Conservation (phyloP, 2,113 vertebrate species). For the Spilogale gracilis region DNA sequence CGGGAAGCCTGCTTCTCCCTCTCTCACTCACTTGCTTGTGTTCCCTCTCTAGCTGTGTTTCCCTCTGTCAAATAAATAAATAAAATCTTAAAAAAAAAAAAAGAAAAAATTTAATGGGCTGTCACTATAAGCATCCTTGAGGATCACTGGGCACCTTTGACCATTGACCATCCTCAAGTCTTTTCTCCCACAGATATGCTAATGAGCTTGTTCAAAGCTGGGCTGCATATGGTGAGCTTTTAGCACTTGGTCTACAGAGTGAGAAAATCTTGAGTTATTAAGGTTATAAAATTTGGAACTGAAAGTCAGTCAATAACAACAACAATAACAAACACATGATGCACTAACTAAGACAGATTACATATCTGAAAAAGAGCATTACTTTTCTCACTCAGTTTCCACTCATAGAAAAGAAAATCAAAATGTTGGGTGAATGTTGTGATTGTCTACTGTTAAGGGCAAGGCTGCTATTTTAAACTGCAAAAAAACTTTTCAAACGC, state of each 20-base stretch:
- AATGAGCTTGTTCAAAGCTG: background rate
- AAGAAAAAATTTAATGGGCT: background rate
- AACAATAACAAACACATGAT: slow-evolving; percentile 47
- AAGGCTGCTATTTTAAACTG: background rate
- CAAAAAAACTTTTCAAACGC: slow-evolving; percentile 45
- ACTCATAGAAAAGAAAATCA: slow-evolving; percentile 16
- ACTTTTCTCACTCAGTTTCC: slow-evolving; percentile 52
- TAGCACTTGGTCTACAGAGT: background rate
- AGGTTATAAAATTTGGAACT: background rate
- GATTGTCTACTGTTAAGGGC: background rate
- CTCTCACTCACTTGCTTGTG: no score
- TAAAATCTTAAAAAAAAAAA: no score
- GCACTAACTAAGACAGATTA: slow-evolving; percentile 6
- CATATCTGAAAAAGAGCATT: background rate
- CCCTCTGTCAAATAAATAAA: no score
- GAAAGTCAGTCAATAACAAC: slow-evolving; percentile 40
- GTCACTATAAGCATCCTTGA: background rate
- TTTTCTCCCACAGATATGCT: background rate
- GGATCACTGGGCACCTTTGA: background rate
- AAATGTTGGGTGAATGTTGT: background rate
- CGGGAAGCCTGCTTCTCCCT: no score
- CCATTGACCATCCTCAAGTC: background rate
- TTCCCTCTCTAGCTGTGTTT: no score
- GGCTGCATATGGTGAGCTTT: background rate
- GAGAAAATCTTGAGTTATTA: slow-evolving; percentile 30